Evolutionary conservation across 2,888 invertebrate species (phyloP), one percentile per base, ranked within the genome.

Genomic region (Tenodera sinensis): DNA sequence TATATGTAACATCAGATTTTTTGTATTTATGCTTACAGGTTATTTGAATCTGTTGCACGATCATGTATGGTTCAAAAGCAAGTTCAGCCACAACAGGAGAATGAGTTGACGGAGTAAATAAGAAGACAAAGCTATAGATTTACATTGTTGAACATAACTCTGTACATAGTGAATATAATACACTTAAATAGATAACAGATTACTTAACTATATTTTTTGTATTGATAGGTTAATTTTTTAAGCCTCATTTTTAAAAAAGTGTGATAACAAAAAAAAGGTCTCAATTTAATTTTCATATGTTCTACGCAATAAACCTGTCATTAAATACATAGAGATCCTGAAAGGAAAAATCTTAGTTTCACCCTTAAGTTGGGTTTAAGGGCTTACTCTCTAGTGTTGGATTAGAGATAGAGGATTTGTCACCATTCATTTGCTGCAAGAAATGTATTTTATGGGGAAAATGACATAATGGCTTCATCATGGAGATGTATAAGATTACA

Each of bases 1-100:
- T 34, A 0, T 12, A 42, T 42, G 9, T 42, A 42, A 9, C 12
- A 42, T 12, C 9, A 42, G 9, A 42, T 42, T 42, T 42, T 42
- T 42, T 42, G 9, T 42, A 42, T 84, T 85, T 90, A 88, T 89
- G 88, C 87, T 90, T 91, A 85, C 93, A 98, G 98, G 93, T 95
- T 99, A 92, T 98, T 99, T 93, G 98, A 99, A 93, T 98, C 98
- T 2, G 99, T 99, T 91, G 99, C 99, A 30, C 96, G 98, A 90
- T 99, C 99, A 0, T 99, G 99, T 94, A 98, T 98, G 96, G 97
- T 97, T 83, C 97, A 97, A 92, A 97, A 97, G 93, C 96, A 97
- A 92, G 95, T 95, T 91, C 95, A 94, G 93, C 95, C 94, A 93
- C 94, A 94, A 91, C 95, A 95, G 89, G 96, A 96, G 92, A 94